phyloP scores from a whole-genome alignment of 2,113 vertebrate genomes.

The Eurystomus gularis region DNA sequence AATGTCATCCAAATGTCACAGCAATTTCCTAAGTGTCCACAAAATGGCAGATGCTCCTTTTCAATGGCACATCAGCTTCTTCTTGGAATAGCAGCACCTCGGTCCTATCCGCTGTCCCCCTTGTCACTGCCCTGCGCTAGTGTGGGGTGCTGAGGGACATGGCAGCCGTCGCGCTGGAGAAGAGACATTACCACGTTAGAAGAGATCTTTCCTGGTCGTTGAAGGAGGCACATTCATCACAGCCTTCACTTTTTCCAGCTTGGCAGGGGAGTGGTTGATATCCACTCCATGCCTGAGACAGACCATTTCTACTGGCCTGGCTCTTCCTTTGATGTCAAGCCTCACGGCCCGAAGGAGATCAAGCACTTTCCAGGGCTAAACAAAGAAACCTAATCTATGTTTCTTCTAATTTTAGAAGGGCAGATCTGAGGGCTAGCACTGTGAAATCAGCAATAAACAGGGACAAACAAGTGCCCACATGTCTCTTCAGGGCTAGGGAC shows the following conservation, averaged over 20 bases:
- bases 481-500: too few relatives aligned
- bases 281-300: too few relatives aligned
- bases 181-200: fast-evolving
- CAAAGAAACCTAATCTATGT: too few relatives aligned
- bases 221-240: fast-evolving
- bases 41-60: neutral
- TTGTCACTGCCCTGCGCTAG: fast-evolving
- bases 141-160: neutral
- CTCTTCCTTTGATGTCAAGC: too few relatives aligned
- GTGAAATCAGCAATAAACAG: too few relatives aligned
- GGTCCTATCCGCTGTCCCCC: fast-evolving
- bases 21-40: neutral
- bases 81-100: neutral
- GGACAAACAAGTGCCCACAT: too few relatives aligned
- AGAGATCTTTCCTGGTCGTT: neutral
- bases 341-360: too few relatives aligned
- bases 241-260: neutral
- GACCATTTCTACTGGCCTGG: too few relatives aligned
- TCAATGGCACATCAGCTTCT: fast-evolving
- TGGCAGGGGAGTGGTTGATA: neutral
- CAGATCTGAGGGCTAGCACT: too few relatives aligned
- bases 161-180: fast-evolving
- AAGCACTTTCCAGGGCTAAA: too few relatives aligned
- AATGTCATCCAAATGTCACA: constrained; percentile 52
- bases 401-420: too few relatives aligned